Percentiles rank a stretch among this genome's conserved stretches.
phyloP scores from a whole-genome alignment of 1,140 invertebrate species.

The Microplitis mediator region DNA sequence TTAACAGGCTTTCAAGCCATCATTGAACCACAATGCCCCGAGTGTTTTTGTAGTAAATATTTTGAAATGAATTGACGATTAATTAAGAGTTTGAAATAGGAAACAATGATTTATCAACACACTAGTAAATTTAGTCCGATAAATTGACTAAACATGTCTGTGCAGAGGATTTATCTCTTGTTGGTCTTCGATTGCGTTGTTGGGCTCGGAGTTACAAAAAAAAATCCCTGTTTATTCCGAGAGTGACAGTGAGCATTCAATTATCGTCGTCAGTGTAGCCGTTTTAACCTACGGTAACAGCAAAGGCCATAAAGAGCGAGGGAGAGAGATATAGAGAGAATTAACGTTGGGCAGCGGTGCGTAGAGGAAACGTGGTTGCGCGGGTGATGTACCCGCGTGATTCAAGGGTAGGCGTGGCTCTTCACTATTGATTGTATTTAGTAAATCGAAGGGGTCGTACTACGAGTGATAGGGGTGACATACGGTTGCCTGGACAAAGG shows the following conservation, averaged over 20 bases:
- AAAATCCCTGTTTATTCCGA: conserved; percentile 12
- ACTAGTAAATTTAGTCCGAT: not conserved
- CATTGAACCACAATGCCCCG: too few relatives aligned
- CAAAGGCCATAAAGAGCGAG: not conserved
- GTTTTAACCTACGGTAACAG: not conserved
- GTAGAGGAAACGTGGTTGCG: not conserved
- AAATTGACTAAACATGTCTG: not conserved
- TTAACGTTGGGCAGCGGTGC: conserved; percentile 8
- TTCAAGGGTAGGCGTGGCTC: conserved; percentile 12
- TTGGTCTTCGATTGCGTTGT: not conserved
- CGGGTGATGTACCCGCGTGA: conserved; percentile 8
- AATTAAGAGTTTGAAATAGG: not conserved
- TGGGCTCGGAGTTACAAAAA: not conserved
- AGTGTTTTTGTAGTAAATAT: too few relatives aligned
- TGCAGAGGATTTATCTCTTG: conserved; percentile 7
- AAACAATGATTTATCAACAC: not conserved
- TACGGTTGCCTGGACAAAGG: conserved; percentile 22
- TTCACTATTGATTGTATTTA: conserved; percentile 25
- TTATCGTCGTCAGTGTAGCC: conserved; percentile 19
- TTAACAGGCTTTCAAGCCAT: too few relatives aligned
- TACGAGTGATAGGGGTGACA: conserved; percentile 12
- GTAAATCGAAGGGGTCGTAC: conserved; percentile 14
- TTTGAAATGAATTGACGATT: too few relatives aligned
- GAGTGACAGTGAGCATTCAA: conserved; percentile 22
- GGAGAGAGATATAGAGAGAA: not conserved